These are phyloP conservation scores for Saimiri boliviensis DNA, from an alignment of 2,113 vertebrate genomes.

Conservation along the genomic window DNA sequence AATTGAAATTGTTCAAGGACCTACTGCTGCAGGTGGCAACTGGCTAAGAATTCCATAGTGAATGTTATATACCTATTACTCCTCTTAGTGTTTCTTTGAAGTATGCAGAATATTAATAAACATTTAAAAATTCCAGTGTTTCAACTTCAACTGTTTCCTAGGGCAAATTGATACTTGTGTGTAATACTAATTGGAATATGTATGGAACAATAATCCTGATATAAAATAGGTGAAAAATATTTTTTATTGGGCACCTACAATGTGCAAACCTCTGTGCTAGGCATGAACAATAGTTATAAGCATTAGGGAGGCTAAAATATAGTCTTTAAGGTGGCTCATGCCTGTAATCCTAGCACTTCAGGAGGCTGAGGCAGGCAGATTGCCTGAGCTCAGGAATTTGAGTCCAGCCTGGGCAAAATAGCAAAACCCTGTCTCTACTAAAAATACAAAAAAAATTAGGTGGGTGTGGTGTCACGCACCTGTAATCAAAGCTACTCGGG, in stretches of 20 bases:
- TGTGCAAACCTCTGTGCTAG: background rate
- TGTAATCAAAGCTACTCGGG: too few species aligned
- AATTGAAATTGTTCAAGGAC: background rate
- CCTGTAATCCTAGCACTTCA: too few species aligned
- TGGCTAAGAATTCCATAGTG: background rate
- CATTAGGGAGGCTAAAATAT: background rate
- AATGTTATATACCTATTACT: background rate
- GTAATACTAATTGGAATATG: background rate
- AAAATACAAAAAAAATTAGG: too few species aligned
- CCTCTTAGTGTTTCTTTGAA: background rate
- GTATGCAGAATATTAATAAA: background rate
- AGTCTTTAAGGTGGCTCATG: background rate
- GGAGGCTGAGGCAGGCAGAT: too few species aligned
- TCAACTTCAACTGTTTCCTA: background rate
- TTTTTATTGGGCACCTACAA: slow-evolving; percentile 12
- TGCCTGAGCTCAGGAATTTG: too few species aligned
- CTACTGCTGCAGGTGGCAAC: background rate
- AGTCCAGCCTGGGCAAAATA: too few species aligned
- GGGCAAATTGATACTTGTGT: background rate
- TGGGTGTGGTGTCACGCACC: too few species aligned
- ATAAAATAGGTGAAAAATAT: background rate
- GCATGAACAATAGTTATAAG: background rate
- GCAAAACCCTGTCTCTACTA: too few species aligned
- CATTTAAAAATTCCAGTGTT: background rate
- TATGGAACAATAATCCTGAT: background rate